Percentiles rank a stretch among this genome's conserved stretches.
Evolutionary conservation across 2,797 vertebrate species (phyloP).

Genomic region (Neosilurus mollespiculum): DNA sequence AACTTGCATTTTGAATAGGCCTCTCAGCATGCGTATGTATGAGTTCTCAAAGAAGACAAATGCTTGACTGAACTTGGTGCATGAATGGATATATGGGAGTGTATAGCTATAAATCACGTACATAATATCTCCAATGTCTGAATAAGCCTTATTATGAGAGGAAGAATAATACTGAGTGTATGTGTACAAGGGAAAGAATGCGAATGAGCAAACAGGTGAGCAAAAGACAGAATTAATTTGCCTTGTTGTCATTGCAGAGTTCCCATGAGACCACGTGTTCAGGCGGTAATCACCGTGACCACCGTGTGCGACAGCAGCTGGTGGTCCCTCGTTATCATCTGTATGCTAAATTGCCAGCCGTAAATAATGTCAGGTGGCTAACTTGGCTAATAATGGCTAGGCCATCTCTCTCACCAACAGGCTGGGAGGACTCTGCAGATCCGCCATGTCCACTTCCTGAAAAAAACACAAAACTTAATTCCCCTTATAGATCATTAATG

Average conservation of each 20-base stretch:
- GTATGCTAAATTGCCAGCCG: constrained; percentile 49
- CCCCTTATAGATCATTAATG: constrained; percentile 53
- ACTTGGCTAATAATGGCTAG: neutral
- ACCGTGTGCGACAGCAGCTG: constrained; percentile 66
- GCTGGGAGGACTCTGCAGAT: constrained; percentile 26
- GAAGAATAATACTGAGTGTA: neutral
- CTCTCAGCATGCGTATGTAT: constrained; percentile 28
- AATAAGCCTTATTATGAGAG: constrained; percentile 8
- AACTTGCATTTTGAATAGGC: constrained; percentile 22
- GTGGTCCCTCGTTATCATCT: constrained; percentile 58
- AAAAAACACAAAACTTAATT: constrained; percentile 27
- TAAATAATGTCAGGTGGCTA: constrained; percentile 50
- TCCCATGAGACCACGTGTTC: constrained; percentile 69
- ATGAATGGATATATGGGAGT: neutral
- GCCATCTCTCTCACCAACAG: constrained; percentile 44
- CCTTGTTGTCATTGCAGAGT: constrained; percentile 61
- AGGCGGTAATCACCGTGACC: constrained; percentile 72
- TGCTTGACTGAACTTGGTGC: constrained; percentile 18
- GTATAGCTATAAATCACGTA: constrained; percentile 19
- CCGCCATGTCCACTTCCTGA: constrained; percentile 19
- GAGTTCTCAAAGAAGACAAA: constrained; percentile 37
- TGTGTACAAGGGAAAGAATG: constrained; percentile 35
- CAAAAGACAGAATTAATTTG: constrained; percentile 64
- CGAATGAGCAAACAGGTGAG: constrained; percentile 39
- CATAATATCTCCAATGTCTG: constrained; percentile 14